Percentiles rank a stretch among this genome's conserved stretches.
Evolutionary conservation across 2,113 vertebrate genomes (phyloP).

Genomic region (Hippocampus guttulatus): DNA sequence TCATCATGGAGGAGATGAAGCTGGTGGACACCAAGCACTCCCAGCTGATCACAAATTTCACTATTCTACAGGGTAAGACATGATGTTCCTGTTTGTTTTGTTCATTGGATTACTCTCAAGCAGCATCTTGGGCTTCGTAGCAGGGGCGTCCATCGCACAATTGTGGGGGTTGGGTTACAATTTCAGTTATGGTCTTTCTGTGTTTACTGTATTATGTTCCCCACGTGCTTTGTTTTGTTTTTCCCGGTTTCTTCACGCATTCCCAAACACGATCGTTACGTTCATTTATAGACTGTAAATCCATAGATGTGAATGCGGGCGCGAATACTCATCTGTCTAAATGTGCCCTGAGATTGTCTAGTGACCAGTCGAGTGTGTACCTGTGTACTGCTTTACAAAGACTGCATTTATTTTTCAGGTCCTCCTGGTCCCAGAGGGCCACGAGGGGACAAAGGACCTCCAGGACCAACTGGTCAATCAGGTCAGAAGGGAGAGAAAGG

Average conservation of each 20-base stretch:
- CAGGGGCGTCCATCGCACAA: no score
- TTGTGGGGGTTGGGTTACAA: no score
- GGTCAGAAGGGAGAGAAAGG: constrained; percentile 91
- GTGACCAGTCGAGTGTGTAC: no score
- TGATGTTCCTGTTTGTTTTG: neutral
- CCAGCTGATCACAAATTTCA: constrained; percentile 95
- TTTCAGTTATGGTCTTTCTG: no score
- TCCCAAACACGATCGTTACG: no score
- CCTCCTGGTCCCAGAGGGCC: constrained; percentile 90
- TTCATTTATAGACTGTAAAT: no score
- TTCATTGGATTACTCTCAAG: neutral
- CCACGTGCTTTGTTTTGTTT: no score
- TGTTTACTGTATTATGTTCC: no score
- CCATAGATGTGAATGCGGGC: no score
- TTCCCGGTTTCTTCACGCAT: no score
- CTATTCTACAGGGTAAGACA: constrained; percentile 86
- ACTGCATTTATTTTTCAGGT: constrained; percentile 73
- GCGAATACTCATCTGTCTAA: no score
- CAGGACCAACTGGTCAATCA: constrained; percentile 77
- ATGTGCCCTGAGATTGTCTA: neutral
- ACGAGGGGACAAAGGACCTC: constrained; percentile 86
- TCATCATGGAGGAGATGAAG: constrained; percentile 98
- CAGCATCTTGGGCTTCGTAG: no score
- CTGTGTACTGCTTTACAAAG: neutral
- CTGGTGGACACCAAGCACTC: constrained; percentile 92